Evolutionary conservation across 2,113 vertebrate species (phyloP), one percentile per base, ranked within the genome.

Genomic region (Climacteris rufus): DNA sequence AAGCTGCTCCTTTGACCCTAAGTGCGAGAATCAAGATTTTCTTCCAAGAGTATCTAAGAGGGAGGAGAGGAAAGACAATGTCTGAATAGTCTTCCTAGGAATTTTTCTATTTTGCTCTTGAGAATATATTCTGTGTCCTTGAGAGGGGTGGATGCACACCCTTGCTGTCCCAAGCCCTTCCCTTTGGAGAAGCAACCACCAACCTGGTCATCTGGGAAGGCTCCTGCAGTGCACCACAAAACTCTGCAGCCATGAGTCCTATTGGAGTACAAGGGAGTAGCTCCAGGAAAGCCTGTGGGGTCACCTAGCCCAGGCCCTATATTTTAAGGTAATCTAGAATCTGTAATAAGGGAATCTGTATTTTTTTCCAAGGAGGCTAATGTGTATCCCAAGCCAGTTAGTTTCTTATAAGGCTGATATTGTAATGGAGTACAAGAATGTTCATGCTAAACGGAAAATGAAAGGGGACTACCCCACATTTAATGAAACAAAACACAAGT

Each of bases 401-500:
- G 31, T 68, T 88, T 81, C 66, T 72, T 81, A 40, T 45, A 66
- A 92, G 64, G 13, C 42, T 83, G 71, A 70, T 91, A 57, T 10
- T 44, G 59, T 94, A 88, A 75, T 56, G 21, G 28, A 89, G 56
- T 72, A 79, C 95, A 70, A 71, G 84, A 94, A 94, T 15, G 71
- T 54, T 94, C 37, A 8, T 89, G 66, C 47, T 93, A 95, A 95
- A 87, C 57, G 78, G 74, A 93, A 96, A 97, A 96, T 84, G 84
- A 95, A 96, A 96, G 69, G n/a, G 56, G 50, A 42, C 71, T 77
- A 83, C 42, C 56, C 45, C 64, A 64, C 81, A 45, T 91, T 88
- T 96, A 95, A 91, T 90, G 93, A 97, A 95, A 96, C 65, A 89
- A 96, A 97, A 90, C 95, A 88, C 83, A 97, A 96, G 78, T 87